Evolutionary conservation across 2,113 vertebrate genomes (phyloP).

Genomic region (Pyrgilauda ruficollis): DNA sequence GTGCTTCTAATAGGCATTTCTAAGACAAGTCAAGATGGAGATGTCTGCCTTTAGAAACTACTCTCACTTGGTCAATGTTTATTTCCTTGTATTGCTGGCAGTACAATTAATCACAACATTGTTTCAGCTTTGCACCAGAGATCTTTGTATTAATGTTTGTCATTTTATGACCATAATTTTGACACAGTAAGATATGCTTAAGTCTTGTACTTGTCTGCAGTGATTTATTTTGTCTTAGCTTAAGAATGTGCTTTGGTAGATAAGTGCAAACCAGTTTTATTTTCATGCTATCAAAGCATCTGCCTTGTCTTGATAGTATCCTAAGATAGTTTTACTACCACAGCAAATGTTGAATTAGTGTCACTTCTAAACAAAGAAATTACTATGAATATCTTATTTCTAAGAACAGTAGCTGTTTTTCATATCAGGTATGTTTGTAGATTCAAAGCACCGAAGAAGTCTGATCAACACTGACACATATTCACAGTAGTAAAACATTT

Average conservation of each 20-base stretch:
- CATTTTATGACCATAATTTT: constrained; percentile 2
- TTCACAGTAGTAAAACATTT: background rate
- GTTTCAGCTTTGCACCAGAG: background rate
- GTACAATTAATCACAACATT: background rate
- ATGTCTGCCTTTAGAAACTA: background rate
- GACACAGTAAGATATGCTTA: constrained; percentile 23
- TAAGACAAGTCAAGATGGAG: background rate
- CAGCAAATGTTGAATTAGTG: constrained; percentile 18
- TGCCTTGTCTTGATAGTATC: constrained; percentile 32
- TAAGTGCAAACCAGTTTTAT: constrained; percentile 46
- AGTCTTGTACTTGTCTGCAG: constrained; percentile 52
- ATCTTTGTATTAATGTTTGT: background rate
- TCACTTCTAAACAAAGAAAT: constrained; percentile 22
- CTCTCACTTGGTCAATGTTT: background rate
- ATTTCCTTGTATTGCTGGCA: background rate
- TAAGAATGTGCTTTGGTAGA: background rate
- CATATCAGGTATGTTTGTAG: background rate
- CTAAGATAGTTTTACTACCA: background rate
- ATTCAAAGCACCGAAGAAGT: constrained; percentile 43
- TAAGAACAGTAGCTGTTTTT: constrained; percentile 50
- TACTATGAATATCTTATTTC: constrained; percentile 26
- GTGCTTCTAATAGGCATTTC: background rate
- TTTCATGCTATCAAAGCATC: constrained; percentile 41
- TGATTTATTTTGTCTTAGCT: constrained; percentile 57
- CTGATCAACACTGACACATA: background rate